Conservation (phyloP, 2,797 vertebrate species). For the Aldrovandia affinis region DNA sequence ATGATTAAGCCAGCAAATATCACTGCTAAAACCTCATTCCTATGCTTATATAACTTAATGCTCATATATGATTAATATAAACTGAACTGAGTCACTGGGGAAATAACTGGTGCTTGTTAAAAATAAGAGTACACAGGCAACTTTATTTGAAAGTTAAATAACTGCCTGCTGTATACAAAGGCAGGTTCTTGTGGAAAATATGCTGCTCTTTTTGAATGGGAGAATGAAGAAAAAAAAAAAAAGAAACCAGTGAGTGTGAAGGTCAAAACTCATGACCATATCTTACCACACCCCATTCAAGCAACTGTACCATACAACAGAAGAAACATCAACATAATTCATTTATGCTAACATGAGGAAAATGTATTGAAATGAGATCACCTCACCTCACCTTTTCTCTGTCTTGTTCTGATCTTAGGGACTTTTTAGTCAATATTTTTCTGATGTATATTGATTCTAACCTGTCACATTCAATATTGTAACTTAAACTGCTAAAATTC, state of each 20-base stretch:
- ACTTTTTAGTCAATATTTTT: conserved; percentile 9
- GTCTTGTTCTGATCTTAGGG: neutral
- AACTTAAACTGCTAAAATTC: neutral
- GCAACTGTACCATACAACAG: neutral
- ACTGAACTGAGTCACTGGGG: neutral
- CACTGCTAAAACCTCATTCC: neutral
- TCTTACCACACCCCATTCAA: neutral
- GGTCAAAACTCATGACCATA: neutral
- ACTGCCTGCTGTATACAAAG: neutral
- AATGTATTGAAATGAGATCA: neutral
- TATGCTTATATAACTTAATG: neutral
- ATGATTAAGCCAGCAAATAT: neutral
- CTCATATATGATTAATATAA: neutral
- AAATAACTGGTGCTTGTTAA: neutral
- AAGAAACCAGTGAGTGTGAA: neutral
- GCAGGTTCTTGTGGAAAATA: neutral
- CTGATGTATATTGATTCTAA: conserved; percentile 1
- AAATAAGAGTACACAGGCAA: neutral
- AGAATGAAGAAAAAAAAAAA: neutral
- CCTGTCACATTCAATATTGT: neutral
- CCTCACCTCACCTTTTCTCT: neutral
- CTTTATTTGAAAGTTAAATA: neutral
- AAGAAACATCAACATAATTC: neutral
- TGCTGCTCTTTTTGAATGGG: neutral
- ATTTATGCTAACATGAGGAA: neutral